Base-by-base conservation (phyloP, 2,113 vertebrate genomes). In the Numida meleagris region DNA sequence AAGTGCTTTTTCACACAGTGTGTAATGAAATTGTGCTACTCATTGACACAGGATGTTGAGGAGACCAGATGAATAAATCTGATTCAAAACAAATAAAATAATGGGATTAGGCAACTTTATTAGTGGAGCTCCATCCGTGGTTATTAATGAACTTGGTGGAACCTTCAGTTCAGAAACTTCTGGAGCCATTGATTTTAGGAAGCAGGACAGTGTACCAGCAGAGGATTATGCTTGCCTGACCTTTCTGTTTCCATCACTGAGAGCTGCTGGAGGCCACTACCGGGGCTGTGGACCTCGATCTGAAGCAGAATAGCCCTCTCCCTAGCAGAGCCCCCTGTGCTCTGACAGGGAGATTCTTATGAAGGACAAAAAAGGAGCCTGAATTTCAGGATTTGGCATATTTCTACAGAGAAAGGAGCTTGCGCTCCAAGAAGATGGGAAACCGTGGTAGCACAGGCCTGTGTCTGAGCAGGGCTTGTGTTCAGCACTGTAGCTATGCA, bases 81-180 rank as follows among this genome's bases (percentile, higher is more conserved):
- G 67, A 27, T 86, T 90, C 14, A 42, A 94, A 93, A 50, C 50
- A 80, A 91, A 91, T 87, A 65, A 88, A 94, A 90, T 93, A 90
- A 96, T 88, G 53, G 55, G 14, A 96, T 94, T 86, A 91, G 31
- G 75, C 65, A 80, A 80, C 40, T 82, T 88, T 80, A 77, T 91
- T 95, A 89, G 78, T 66, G 67, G 70, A 62, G 27, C 45, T 91
- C 59, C 19, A 45, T 31, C 91, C 85, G 36, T 80, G 24, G 36
- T 96, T 95, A 88, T 93, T 89, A 74, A 80, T 93, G 67, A 89
- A 42, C 63, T 33, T 58, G 27, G 16, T 86, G 14, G 79, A 76
- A 82, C 18, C 16, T 88, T 11, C 34, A 72, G 29, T 43, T 75
- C 77, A 40, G 78, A 58, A 94, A 90, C 67, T 51, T 36, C 36